Conservation (phyloP, 1,140 invertebrate genomes). For the Helicoverpa armigera region DNA sequence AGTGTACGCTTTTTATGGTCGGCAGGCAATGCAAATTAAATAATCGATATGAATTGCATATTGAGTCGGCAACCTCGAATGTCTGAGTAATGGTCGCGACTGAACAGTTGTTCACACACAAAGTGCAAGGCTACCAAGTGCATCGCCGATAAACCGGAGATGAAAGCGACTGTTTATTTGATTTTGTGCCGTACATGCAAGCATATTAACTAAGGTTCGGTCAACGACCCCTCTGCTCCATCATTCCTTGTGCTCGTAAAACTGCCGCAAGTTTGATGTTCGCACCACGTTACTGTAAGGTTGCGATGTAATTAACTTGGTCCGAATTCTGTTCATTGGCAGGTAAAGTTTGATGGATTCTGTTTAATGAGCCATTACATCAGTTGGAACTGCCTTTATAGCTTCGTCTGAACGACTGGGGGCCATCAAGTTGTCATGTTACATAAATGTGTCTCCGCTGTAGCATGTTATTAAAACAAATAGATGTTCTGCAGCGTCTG, state of each 20-base stretch:
- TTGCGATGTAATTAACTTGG: slow-evolving; percentile 44
- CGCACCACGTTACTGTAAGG: slow-evolving; percentile 38
- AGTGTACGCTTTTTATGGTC: slow-evolving; percentile 30
- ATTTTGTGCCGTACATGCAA: slow-evolving; percentile 76
- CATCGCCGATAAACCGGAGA: slow-evolving; percentile 83
- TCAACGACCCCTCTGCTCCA: slow-evolving; percentile 66
- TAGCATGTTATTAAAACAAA: slow-evolving; percentile 77
- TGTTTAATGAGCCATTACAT: slow-evolving; percentile 37
- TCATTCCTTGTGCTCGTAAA: slow-evolving; percentile 65
- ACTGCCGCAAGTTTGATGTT: slow-evolving; percentile 52
- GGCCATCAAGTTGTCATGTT: slow-evolving; percentile 4
- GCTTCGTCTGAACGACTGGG: slow-evolving; percentile 1
- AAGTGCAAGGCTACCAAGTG: slow-evolving; percentile 83
- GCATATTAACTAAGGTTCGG: slow-evolving; percentile 77
- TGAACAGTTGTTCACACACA: slow-evolving; percentile 75
- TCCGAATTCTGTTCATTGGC: slow-evolving; percentile 47
- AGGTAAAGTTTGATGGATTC: slow-evolving; percentile 47
- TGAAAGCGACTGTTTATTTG: slow-evolving; percentile 85
- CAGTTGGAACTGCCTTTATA: not conserved
- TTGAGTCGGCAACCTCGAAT: slow-evolving; percentile 72
- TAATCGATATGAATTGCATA: slow-evolving; percentile 60
- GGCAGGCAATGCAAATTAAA: slow-evolving; percentile 58
- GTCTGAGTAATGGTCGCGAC: slow-evolving; percentile 68
- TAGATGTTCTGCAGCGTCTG: slow-evolving; percentile 65
- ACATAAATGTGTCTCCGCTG: slow-evolving; percentile 58